A percentile compares a stretch with the other conserved stretches of the same genome.
phyloP scores from a whole-genome alignment of 2,113 vertebrate species.

The Pelobates fuscus region DNA sequence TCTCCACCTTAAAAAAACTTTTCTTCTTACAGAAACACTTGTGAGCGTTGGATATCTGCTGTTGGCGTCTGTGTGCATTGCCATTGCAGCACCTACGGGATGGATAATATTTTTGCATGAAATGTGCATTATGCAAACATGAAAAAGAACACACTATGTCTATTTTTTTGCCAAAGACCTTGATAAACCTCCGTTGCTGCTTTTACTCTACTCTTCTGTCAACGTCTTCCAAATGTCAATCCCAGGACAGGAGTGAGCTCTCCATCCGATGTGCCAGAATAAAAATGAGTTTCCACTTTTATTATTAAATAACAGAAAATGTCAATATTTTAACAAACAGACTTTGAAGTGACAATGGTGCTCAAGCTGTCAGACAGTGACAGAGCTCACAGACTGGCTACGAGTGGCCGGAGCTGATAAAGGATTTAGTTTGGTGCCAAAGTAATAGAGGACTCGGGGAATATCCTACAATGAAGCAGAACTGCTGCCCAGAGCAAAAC shows the following conservation, averaged over 20 bases:
- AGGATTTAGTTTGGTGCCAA: constrained; percentile 33
- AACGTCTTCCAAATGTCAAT: constrained; percentile 28
- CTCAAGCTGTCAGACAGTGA: neutral
- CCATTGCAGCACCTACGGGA: neutral
- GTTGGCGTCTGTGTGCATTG: neutral
- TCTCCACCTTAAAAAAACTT: neutral
- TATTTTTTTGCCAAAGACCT: neutral
- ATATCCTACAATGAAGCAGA: neutral
- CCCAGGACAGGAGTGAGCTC: constrained; percentile 12
- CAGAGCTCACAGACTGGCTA: neutral
- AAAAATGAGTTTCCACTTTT: constrained; percentile 32
- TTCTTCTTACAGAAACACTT: neutral
- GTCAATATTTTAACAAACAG: constrained; percentile 21
- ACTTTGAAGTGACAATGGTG: constrained; percentile 4
- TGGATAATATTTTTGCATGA: constrained; percentile 4
- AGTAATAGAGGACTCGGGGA: neutral
- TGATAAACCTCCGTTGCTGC: neutral
- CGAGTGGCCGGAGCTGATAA: constrained; percentile 46
- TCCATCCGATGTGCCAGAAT: constrained; percentile 14
- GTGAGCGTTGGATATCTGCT: neutral
- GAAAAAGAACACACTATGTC: neutral
- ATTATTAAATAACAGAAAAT: neutral
- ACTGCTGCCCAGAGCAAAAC: neutral
- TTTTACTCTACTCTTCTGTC: constrained; percentile 6
- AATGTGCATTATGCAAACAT: constrained; percentile 13